phyloP scores from a whole-genome alignment of 2,113 vertebrate genomes.

The Takifugu bimaculatus region DNA sequence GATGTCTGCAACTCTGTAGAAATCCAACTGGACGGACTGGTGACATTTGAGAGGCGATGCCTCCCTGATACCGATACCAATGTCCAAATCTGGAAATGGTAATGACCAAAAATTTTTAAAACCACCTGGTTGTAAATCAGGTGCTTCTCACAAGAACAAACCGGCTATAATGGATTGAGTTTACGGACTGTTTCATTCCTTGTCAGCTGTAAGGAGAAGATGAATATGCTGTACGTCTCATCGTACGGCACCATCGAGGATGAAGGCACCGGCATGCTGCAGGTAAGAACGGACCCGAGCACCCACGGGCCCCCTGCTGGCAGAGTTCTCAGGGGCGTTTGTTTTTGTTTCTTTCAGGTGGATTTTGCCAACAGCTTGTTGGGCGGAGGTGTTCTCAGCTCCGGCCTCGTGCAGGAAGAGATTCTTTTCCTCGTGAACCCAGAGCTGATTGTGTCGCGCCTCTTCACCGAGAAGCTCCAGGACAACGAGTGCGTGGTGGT shows the following conservation, averaged over 20 bases:
- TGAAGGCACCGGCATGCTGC: conserved; percentile 60
- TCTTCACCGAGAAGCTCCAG: conserved; percentile 68
- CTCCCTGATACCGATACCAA: rapidly evolving
- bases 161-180: too few relatives aligned
- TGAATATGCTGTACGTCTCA: conserved; percentile 53
- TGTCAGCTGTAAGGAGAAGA: conserved; percentile 29
- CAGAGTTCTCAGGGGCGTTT: not conserved
- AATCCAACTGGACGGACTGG: conserved; percentile 46
- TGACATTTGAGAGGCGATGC: conserved; percentile 68
- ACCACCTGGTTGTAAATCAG: too few relatives aligned
- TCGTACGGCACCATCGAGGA: conserved; percentile 61
- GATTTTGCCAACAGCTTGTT: conserved; percentile 67
- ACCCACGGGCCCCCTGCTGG: too few relatives aligned
- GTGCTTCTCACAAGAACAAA: too few relatives aligned
- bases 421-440: conserved; percentile 73
- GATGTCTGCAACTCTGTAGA: conserved; percentile 22
- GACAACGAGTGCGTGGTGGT: conserved; percentile 67
- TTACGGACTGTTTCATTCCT: too few relatives aligned
- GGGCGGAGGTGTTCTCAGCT: conserved; percentile 69
- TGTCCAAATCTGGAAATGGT: conserved; percentile 41
- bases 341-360: conserved; percentile 57
- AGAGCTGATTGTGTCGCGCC: conserved; percentile 72
- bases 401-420: conserved; percentile 74
- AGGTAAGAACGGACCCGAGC: conserved; percentile 46
- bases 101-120: not conserved